Evolutionary conservation across 2,797 vertebrate species (phyloP).

Genomic region (Psittacula echo): DNA sequence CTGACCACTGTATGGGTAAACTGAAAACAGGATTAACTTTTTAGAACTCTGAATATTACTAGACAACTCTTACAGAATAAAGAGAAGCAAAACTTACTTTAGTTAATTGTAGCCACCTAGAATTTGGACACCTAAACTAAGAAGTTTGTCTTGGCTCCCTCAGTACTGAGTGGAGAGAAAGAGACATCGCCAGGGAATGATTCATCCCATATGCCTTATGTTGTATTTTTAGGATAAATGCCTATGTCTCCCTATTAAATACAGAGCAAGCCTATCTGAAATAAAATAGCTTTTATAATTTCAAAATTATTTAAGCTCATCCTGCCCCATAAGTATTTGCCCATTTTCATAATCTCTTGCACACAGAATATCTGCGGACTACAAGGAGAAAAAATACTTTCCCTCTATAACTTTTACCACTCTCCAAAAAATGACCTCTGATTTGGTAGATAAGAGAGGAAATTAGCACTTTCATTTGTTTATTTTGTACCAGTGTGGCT

Average conservation of each 20-base stretch:
- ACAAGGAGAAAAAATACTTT: background rate
- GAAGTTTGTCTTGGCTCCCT: background rate
- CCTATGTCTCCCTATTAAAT: background rate
- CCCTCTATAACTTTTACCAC: background rate
- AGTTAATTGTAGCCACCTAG: background rate
- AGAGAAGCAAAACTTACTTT: background rate
- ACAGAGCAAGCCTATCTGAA: background rate
- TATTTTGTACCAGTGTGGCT: background rate
- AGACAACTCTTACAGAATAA: background rate
- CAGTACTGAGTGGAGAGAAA: background rate
- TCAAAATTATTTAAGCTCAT: background rate
- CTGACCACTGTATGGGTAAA: background rate
- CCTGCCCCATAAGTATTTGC: background rate
- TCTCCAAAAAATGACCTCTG: background rate
- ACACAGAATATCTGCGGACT: background rate
- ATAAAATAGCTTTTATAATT: background rate
- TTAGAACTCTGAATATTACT: background rate
- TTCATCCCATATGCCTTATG: background rate
- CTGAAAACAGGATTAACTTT: background rate
- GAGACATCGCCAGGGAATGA: background rate
- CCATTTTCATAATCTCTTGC: background rate
- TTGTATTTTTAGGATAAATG: background rate
- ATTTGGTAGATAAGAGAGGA: background rate
- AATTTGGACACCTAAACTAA: background rate
- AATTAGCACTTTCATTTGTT: constrained; percentile 15